These are phyloP conservation scores for Gymnoscopelus microlampas DNA, from an alignment of 2,797 vertebrate genomes.

Conservation along the genomic window DNA sequence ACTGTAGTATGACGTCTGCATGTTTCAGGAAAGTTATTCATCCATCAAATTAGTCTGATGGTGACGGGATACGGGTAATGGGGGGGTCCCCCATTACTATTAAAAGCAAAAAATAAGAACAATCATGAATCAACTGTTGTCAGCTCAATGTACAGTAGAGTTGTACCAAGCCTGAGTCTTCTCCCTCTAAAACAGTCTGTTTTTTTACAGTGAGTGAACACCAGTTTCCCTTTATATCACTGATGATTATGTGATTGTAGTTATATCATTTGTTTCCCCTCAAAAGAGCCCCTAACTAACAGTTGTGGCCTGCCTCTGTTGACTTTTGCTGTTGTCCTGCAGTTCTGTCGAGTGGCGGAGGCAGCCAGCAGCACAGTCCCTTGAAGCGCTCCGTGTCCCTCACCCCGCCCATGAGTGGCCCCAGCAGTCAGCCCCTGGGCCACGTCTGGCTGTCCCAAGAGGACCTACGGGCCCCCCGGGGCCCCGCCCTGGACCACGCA, in stretches of 20 bases:
- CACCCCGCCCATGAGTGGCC: slow-evolving; percentile 97
- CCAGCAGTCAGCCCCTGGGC: slow-evolving; percentile 91
- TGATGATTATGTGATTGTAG: neutral
- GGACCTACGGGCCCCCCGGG: slow-evolving; percentile 91
- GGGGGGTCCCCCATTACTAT: too few relatives aligned
- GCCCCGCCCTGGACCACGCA: slow-evolving; percentile 92
- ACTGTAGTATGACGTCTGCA: too few relatives aligned
- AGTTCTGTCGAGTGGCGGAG: slow-evolving; percentile 90
- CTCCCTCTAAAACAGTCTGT: neutral
- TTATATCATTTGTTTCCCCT: neutral
- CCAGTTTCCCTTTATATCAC: neutral
- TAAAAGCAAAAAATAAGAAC: too few relatives aligned
- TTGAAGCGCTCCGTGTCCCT: slow-evolving; percentile 99
- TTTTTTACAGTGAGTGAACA: neutral
- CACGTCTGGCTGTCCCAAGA: slow-evolving; percentile 99
- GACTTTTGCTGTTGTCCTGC: slow-evolving; percentile 68
- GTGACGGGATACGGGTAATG: too few relatives aligned
- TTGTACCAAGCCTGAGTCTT: too few relatives aligned
- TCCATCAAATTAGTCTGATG: too few relatives aligned
- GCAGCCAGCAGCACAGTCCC: slow-evolving; percentile 91
- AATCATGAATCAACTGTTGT: too few relatives aligned
- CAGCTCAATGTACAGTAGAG: too few relatives aligned
- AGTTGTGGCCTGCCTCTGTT: slow-evolving; percentile 16
- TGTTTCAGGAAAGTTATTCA: too few relatives aligned
- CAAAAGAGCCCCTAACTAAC: slow-evolving; percentile 24